Base-by-base conservation (phyloP, 2,797 vertebrate genomes). In the Gila robusta region DNA sequence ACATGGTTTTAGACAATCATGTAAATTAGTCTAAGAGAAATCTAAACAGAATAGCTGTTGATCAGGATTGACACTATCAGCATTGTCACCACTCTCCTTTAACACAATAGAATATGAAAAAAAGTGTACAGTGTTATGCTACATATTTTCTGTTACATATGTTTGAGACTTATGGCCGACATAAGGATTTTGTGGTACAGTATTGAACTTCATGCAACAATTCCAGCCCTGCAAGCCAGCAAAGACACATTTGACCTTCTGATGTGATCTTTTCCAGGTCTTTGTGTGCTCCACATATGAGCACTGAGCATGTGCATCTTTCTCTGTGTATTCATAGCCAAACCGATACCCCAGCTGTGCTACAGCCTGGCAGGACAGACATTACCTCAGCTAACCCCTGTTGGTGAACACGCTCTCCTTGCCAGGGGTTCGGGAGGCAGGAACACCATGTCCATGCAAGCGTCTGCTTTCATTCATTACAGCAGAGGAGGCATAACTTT, bases 381-480 rank as follows among this genome's bases (percentile, higher is more conserved):
- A 74, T 91, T 87, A 91, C 90, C 88, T 91, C 82, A 84, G 56
- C 79, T 91, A 69, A 91, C 89, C 87, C 84, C 88, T 83, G 49
- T 87, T 86, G 84, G 84, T 81, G 87, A 88, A 85, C 77, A 87
- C 86, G 66, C 85, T 54, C 54, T 32, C 52, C 32, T 59, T 87
- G 86, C 87, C 87, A 89, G 80, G 64, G 64, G 69, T 39, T 28
- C 52, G 70, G 69, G 69, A 67, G 79, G 74, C 82, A 77, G 64
- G 59, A 69, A 89, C 87, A 88, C 71, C 44, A 39, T 35, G 67
- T 81, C 67, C 82, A 69, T 44, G 11, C 41, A 12, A 84, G 41
- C 28, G 44, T 26, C 80, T 81, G 82, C 70, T 74, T 88, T 83
- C 79, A 71, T 87, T 90, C 74, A 87, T 79, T 78, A 37, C 64